phyloP scores from a whole-genome alignment of 2,888 invertebrate species.

The Athripsodes cinereus region DNA sequence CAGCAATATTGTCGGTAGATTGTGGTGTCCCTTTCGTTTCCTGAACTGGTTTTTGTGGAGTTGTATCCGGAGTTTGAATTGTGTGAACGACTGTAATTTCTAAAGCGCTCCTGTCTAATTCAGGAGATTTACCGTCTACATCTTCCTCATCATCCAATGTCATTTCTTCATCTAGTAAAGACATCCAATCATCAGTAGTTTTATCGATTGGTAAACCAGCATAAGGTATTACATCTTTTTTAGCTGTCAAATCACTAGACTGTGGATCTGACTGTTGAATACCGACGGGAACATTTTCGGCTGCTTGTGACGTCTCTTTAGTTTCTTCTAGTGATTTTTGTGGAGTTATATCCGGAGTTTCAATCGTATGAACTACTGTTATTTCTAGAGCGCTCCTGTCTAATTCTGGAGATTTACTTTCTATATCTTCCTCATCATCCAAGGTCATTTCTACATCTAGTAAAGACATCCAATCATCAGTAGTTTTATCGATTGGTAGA shows the following conservation, averaged over 20 bases:
- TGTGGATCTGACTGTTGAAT: neutral
- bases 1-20: too few relatives aligned
- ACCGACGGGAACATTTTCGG: too few relatives aligned
- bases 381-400: neutral
- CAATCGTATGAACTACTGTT: neutral
- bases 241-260: neutral
- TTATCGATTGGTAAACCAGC: constrained; percentile 26
- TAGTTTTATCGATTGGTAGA: constrained; percentile 22
- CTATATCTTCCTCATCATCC: constrained; percentile 29
- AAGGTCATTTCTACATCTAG: constrained; percentile 32
- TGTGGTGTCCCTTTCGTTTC: neutral
- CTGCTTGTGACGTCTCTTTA: too few relatives aligned
- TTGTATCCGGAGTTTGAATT: neutral
- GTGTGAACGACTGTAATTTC: neutral
- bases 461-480: constrained; percentile 26
- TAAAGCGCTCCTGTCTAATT: neutral
- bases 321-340: neutral
- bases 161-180: constrained; percentile 28
- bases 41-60: neutral
- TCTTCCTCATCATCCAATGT: constrained; percentile 30
- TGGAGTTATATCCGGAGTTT: neutral
- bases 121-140: neutral
- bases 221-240: constrained; percentile 6
- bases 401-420: neutral
- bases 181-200: constrained; percentile 26